phyloP scores from a whole-genome alignment of 2,888 invertebrate genomes.

The Mythimna impura region DNA sequence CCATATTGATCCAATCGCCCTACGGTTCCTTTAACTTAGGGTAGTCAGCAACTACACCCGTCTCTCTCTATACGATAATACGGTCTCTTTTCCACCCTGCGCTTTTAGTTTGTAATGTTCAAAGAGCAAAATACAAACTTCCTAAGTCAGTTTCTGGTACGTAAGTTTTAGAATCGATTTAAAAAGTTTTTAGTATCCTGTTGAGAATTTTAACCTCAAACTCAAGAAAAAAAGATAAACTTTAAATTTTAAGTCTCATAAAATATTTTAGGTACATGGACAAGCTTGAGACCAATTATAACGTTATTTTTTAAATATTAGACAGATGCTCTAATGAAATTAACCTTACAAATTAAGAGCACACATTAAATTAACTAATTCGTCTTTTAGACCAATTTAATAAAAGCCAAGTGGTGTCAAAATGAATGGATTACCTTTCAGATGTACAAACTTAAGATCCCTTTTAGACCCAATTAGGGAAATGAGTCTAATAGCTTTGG shows the following conservation, averaged over 20 bases:
- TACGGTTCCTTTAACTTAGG: constrained; percentile 60
- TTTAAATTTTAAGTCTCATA: background rate
- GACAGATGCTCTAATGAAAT: constrained; percentile 34
- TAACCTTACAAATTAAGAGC: constrained; percentile 51
- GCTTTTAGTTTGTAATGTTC: constrained; percentile 41
- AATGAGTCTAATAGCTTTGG: background rate
- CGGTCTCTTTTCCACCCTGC: constrained; percentile 45
- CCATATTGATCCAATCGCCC: constrained; percentile 66
- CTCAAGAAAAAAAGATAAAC: background rate
- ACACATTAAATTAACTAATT: constrained; percentile 28
- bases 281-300: background rate
- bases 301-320: background rate
- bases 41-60: constrained; percentile 46
- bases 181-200: background rate
- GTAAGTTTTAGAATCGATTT: constrained; percentile 19
- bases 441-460: background rate
- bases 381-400: constrained; percentile 25
- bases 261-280: background rate
- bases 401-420: constrained; percentile 19
- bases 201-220: background rate
- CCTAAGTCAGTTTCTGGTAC: constrained; percentile 1
- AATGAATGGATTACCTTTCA: background rate
- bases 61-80: constrained; percentile 41
- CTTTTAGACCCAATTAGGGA: background rate
- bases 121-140: constrained; percentile 31